A percentile compares a stretch with the other conserved stretches of the same genome.
phyloP scores from a whole-genome alignment of 2,797 vertebrate genomes.

The Holocentrus rufus region DNA sequence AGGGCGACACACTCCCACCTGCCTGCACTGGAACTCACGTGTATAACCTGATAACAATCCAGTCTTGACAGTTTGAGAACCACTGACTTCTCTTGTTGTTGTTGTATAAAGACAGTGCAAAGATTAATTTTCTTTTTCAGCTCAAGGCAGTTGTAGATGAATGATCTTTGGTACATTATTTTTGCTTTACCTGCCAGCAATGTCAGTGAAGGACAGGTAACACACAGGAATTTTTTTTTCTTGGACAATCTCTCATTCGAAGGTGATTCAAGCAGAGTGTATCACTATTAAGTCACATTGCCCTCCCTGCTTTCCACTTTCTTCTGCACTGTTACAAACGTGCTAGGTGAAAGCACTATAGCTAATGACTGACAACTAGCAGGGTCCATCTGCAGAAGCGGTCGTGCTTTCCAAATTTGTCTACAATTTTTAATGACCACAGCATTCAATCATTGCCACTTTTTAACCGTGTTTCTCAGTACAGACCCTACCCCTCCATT shows the following conservation, averaged over 20 bases:
- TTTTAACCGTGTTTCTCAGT: background rate
- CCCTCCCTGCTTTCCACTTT: background rate
- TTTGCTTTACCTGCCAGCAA: background rate
- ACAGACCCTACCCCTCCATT: constrained; percentile 26
- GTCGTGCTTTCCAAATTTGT: background rate
- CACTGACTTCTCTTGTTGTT: no score
- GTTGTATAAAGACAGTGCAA: background rate
- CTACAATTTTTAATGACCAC: constrained; percentile 4
- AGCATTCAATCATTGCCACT: constrained; percentile 9
- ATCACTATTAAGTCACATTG: background rate
- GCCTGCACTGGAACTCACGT: constrained; percentile 1
- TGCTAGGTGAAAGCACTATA: background rate
- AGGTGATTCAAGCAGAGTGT: constrained; percentile 1
- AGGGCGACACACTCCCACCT: constrained; percentile 38
- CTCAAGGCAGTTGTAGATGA: background rate
- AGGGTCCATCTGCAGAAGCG: background rate
- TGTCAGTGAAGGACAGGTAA: background rate
- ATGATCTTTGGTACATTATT: background rate
- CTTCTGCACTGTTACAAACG: background rate
- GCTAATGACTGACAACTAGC: background rate
- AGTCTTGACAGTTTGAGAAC: constrained; percentile 1
- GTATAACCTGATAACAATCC: constrained; percentile 11
- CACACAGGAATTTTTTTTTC: background rate
- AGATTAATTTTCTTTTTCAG: background rate
- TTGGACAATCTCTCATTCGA: background rate